phyloP scores from a whole-genome alignment of 2,113 vertebrate species.

The Pygoscelis adeliae region DNA sequence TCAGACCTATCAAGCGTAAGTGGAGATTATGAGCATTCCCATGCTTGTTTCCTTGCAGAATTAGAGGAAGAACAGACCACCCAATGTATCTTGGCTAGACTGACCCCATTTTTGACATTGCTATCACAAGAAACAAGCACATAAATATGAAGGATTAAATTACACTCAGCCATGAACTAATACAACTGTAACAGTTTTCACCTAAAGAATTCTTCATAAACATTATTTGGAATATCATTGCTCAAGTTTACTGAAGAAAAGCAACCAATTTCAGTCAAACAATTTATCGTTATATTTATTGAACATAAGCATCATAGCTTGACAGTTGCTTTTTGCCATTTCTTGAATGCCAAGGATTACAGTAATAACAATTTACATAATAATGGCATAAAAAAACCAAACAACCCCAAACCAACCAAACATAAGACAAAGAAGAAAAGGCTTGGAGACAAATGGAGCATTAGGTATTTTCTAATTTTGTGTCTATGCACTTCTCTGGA shows the following conservation, averaged over 20 bases:
- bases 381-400: background rate
- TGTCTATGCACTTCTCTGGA: background rate
- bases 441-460: accelerated
- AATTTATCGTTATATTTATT: background rate
- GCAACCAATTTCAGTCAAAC: background rate
- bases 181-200: background rate
- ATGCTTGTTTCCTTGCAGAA: background rate
- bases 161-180: background rate
- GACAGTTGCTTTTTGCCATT: background rate
- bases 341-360: background rate
- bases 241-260: background rate
- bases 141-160: background rate
- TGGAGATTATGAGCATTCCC: background rate
- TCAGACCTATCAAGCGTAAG: background rate
- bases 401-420: background rate
- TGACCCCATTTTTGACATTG: background rate
- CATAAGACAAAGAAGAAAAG: background rate
- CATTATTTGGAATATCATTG: background rate
- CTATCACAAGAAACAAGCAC: background rate
- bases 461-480: background rate
- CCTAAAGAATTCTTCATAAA: background rate
- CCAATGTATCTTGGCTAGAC: background rate
- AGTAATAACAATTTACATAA: background rate
- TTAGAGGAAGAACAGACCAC: background rate
- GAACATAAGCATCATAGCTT: background rate